Evolutionary conservation across 2,888 invertebrate species (phyloP), one percentile per base, ranked within the genome.

Genomic region (Encarsia formosa): DNA sequence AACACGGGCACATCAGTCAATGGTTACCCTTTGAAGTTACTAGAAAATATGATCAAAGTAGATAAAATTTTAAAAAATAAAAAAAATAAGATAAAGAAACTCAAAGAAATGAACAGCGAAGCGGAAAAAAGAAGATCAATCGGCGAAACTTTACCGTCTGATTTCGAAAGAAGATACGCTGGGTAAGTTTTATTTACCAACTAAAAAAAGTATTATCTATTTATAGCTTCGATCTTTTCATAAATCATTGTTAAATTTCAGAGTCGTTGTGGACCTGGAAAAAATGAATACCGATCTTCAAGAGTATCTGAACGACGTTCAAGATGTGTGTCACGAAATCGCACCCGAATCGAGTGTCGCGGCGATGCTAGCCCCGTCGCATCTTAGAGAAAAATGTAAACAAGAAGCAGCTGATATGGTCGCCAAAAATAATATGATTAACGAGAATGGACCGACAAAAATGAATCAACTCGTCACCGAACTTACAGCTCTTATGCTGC

Each of bases 91-190:
- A 84, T 96, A 9, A 81, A 84, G 62, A 82, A 84, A 51, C 75
- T 97, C 43, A 86, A 85, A 68, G 86, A 88, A 53, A 88, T 93
- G 84, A 97, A 97, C 67, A 82, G 87, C 53, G 89, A 92, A 72
- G 94, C 92, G 1, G 96, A 97, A 69, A 87, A 88, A 73, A 82
- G 85, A 70, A 84, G 86, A 74, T 88, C 90, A 1, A 87, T 87
- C 70, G 87, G 88, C 24, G 83, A 87, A 65, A 81, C 81, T 56
- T 81, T 91, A 65, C 83, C 88, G 4, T 85, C 88, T 56, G 94
- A 95, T 67, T 97, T 95, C 73, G 91, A 95, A 72, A 83, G 88
- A 62, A 86, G 86, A 66, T 97, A 97, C 77, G 96, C 96, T 13
- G 82, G 85, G 57, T 81, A 84, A 61, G 55, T 37, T 49, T 16